Evolutionary conservation across 2,797 vertebrate species (phyloP), one percentile per base, ranked within the genome.

Genomic region (Phaenicophaeus curvirostris): DNA sequence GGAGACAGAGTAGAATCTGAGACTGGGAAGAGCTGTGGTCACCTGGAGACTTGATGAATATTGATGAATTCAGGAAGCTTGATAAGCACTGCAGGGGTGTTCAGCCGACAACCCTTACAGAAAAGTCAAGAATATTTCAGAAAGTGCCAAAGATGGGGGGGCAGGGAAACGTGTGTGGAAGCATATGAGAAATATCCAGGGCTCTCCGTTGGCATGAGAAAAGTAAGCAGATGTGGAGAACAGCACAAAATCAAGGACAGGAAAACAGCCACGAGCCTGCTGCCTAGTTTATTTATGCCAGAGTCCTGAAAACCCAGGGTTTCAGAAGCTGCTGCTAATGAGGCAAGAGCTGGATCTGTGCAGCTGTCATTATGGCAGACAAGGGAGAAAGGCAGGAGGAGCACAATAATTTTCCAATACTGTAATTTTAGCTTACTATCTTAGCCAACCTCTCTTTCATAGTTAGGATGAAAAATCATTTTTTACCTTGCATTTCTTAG

Each of bases 201-300:
- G 50, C 7, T 92, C 68, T 91, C 46, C 0, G 0, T 35, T 96
- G 94, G 93, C 94, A 93, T 37, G 46, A 51, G 57, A 71, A 51
- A 54, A 68, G 53, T 20, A 77, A 91, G 87, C 91, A 94, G 89
- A 91, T 96, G 93, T 95, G 75, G 27, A 89, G 75, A 85, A 50
- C 30, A 80, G 41, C 30, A 68, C 25, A 93, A 8, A 85, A 13
- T 48, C 89, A 96, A 89, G 82, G 87, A 73, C 65, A 83, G 78
- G 81, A 92, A 94, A 93, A 46, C 23, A 95, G 61, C 42, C 93
- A 77, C 27, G 3, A 77, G 75, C 65, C 85, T 89, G 57, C 91
- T 96, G 87, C 59, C 89, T 74, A 31, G 57, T 92, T 91, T 95
- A 76, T 96, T 95, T 83, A 77, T 89, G 78, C 89, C 93, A 94